phyloP scores from a whole-genome alignment of 1,140 invertebrate species.

The Atta texana region DNA sequence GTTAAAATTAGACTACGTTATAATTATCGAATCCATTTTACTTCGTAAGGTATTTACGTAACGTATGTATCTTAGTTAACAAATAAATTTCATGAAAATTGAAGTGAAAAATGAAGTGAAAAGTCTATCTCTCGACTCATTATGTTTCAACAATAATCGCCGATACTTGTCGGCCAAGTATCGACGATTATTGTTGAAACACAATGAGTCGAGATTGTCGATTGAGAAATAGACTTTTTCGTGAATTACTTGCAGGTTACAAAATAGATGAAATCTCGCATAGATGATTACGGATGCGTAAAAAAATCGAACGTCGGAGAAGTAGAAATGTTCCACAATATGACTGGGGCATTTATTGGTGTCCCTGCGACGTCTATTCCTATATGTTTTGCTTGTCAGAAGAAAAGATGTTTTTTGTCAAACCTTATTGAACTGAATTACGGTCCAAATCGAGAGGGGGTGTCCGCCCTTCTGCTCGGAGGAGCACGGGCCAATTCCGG shows the following conservation, averaged over 20 bases:
- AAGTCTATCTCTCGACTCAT: too few relatives aligned
- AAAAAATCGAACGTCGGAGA: background rate
- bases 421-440: constrained; percentile 48
- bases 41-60: too few relatives aligned
- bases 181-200: background rate
- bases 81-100: background rate
- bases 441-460: constrained; percentile 44
- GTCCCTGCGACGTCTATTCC: constrained; percentile 7
- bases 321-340: background rate
- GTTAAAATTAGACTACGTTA: background rate
- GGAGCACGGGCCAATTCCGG: constrained; percentile 75
- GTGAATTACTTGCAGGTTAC: constrained; percentile 3
- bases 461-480: constrained; percentile 51
- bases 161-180: background rate
- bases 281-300: background rate
- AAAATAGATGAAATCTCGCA: constrained; percentile 2
- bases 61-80: too few relatives aligned
- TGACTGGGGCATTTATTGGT: constrained; percentile 10
- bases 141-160: too few relatives aligned
- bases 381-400: constrained; percentile 8
- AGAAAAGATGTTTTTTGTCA: constrained; percentile 57
- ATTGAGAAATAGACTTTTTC: background rate
- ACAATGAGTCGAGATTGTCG: background rate
- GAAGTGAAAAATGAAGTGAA: background rate
- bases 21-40: constrained; percentile 26